phyloP scores from a whole-genome alignment of 2,888 invertebrate species.

The Keiferia lycopersicella region DNA sequence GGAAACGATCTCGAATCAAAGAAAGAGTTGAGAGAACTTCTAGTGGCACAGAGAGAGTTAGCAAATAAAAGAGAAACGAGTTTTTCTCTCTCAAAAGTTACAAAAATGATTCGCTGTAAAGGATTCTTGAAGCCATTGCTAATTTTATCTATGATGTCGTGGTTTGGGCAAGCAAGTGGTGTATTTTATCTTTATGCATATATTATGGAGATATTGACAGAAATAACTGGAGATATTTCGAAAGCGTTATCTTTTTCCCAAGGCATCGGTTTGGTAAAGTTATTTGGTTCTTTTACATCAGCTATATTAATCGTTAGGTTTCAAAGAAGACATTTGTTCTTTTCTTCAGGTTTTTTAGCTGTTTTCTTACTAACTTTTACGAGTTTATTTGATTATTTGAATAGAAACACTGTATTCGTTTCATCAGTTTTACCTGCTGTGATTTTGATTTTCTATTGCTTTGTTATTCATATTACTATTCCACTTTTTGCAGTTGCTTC shows the following conservation, averaged over 20 bases:
- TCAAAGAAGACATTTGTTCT: background rate
- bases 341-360: background rate
- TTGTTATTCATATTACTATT: background rate
- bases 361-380: background rate
- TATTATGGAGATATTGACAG: background rate
- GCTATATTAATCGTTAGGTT: background rate
- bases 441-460: background rate
- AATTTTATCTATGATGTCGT: background rate
- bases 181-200: background rate
- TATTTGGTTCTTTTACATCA: background rate
- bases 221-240: background rate
- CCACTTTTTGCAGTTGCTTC: background rate
- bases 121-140: conserved; percentile 12
- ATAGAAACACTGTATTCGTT: background rate
- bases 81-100: background rate
- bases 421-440: background rate
- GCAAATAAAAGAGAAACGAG: background rate
- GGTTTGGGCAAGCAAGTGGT: background rate
- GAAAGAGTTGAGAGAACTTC: conserved; percentile 33
- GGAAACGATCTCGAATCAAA: conserved; percentile 32
- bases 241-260: background rate
- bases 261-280: background rate
- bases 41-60: conserved; percentile 34
- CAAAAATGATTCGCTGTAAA: conserved; percentile 29
- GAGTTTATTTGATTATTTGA: conserved; percentile 5